Base-by-base conservation (phyloP, 2,113 vertebrate genomes). In the Macroglossus sobrinus region DNA sequence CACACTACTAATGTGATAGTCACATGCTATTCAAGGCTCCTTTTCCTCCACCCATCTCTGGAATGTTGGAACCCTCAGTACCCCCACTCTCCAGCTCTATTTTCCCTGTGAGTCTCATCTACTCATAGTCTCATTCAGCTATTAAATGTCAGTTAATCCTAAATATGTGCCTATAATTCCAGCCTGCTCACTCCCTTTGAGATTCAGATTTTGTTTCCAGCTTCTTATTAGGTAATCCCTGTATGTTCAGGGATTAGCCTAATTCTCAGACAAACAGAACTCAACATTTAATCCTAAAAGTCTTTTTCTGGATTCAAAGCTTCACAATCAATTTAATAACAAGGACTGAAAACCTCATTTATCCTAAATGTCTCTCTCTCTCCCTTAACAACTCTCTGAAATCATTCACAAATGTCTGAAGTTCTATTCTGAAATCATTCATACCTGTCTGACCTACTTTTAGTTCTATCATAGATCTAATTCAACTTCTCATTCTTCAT, bases 1-100 rank as follows among this genome's bases (percentile, higher is more conserved):
- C 0, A 21, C 1, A 28, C 7, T 19, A 16, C 47, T 63, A 19
- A 55, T 10, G 0, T 2, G 7, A 55, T 5, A 18, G 16, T 3
- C 55, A 55, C 30, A 12, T 14, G 38, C 55, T 55, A 45, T 16
- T 5, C 33, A 28, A 3, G 1, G 5, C 5, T 55, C 19, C 30
- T 84, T 66, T 35, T 50, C 13, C 14, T 92, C 38, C 63, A 13
- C 21, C 71, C 40, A 50, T 1, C 6, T 18, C 35, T 12, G 3
- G 5, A 69, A 78, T 79, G 38, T 7, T 40, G 18, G 43, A 50
- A 57, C 35, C n/a, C 24, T 1, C 12, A 76, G 50, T 5, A 7
- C 4, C 61, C 10, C 18, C 9, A 16, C 1, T 5, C 1, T 8
- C 15, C 4, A 61, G 28, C 19, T 57, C 57, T 24, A 4, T 26